Conservation (phyloP, 2,797 vertebrate genomes). For the Mormyrops attenuatus region DNA sequence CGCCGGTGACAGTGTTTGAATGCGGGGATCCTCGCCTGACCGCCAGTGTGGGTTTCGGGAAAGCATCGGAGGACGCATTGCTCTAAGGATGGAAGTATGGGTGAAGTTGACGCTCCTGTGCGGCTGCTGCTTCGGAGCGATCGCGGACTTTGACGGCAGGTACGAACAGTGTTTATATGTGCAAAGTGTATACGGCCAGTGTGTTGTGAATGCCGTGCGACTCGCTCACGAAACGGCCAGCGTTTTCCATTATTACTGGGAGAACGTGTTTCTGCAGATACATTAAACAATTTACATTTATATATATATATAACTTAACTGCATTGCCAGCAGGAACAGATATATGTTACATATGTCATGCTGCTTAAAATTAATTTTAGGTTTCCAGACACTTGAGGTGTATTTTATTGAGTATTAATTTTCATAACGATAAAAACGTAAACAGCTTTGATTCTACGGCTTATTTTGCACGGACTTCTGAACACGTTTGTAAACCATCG, state of each 20-base stretch:
- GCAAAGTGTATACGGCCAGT: background rate
- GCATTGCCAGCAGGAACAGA: background rate
- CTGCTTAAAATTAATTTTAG: background rate
- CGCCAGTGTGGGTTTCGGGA: constrained; percentile 5
- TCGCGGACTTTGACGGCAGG: constrained; percentile 83
- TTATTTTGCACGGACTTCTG: background rate
- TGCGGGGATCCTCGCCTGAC: background rate
- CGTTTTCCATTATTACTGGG: background rate
- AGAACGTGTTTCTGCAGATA: background rate
- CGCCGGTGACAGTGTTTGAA: constrained; percentile 17
- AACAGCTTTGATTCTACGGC: background rate
- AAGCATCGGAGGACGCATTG: background rate
- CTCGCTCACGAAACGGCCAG: background rate
- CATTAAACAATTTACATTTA: background rate
- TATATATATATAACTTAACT: background rate
- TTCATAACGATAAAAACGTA: background rate
- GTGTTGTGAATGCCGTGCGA: background rate
- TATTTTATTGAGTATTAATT: background rate
- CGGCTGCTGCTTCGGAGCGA: constrained; percentile 63
- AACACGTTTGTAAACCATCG: background rate
- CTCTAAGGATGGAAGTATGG: constrained; percentile 61
- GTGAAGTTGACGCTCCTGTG: constrained; percentile 62
- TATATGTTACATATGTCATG: background rate
- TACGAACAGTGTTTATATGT: constrained; percentile 47
- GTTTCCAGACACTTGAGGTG: background rate